These are phyloP conservation scores for Himalopsyche anomala DNA, from an alignment of 2,888 invertebrate species.

Conservation along the genomic window DNA sequence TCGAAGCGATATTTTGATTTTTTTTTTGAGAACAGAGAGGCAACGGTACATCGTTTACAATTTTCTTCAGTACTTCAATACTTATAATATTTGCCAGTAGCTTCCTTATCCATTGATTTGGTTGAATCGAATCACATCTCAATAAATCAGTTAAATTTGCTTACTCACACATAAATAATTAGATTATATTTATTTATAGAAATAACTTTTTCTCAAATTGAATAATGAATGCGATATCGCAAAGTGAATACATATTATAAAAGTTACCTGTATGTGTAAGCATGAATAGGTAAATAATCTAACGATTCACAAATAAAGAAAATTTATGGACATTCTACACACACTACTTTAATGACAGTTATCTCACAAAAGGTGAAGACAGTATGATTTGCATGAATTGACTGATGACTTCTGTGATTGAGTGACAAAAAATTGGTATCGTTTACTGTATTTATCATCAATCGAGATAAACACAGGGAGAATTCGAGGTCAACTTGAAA, in stretches of 20 bases:
- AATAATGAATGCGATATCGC: slow-evolving; percentile 28
- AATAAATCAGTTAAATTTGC: slow-evolving; percentile 25
- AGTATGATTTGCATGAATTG: not conserved
- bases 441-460: too few relatives aligned
- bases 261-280: not conserved
- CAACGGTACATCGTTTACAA: too few relatives aligned
- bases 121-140: not conserved
- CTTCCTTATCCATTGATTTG: not conserved
- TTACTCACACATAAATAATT: slow-evolving; percentile 9
- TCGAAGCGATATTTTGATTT: too few relatives aligned
- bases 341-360: slow-evolving; percentile 51
- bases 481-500: too few relatives aligned
- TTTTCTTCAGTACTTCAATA: too few relatives aligned
- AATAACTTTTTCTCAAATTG: slow-evolving; percentile 5
- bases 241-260: slow-evolving; percentile 1
- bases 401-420: too few relatives aligned
- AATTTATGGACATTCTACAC: slow-evolving; percentile 61
- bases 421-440: too few relatives aligned
- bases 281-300: slow-evolving; percentile 57
- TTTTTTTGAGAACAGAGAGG: too few relatives aligned
- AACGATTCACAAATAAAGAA: slow-evolving; percentile 62
- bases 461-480: too few relatives aligned
- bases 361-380: slow-evolving; percentile 46
- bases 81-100: too few relatives aligned
- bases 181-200: not conserved